A percentile compares a stretch with the other conserved stretches of the same genome.
Evolutionary conservation across 1,140 invertebrate genomes (phyloP).

Genomic region (Paracyclopina nana): DNA sequence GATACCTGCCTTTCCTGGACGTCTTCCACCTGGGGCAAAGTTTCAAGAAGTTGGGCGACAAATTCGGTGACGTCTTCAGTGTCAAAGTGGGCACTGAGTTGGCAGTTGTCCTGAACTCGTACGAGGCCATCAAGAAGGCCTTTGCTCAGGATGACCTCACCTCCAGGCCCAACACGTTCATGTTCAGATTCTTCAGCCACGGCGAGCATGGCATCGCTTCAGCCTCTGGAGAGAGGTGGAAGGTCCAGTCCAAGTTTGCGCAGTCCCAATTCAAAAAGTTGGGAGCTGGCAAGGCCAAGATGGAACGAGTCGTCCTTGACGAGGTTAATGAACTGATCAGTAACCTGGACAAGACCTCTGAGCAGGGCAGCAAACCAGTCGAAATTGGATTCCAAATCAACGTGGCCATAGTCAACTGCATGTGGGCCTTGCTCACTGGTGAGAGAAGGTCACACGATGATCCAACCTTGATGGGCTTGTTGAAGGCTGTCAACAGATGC

Average conservation of each 20-base stretch:
- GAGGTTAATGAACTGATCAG: neutral
- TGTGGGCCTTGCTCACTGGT: slow-evolving; percentile 3
- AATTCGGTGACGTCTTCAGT: slow-evolving; percentile 7
- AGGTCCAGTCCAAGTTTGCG: neutral
- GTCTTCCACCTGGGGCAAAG: neutral
- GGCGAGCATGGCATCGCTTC: slow-evolving; percentile 1
- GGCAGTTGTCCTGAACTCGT: slow-evolving; percentile 12
- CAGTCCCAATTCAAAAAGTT: neutral
- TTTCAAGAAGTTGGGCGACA: neutral
- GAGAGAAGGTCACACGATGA: neutral
- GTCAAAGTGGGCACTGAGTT: slow-evolving; percentile 2
- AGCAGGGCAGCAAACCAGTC: neutral
- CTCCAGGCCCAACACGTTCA: slow-evolving; percentile 8
- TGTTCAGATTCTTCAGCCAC: slow-evolving; percentile 10
- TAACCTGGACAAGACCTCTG: neutral
- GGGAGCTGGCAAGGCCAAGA: neutral
- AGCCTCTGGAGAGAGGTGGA: neutral
- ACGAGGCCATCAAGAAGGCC: slow-evolving; percentile 8
- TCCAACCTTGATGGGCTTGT: neutral
- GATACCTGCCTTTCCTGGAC: slow-evolving; percentile 10
- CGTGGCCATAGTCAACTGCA: neutral
- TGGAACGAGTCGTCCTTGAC: neutral
- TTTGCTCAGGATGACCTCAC: neutral
- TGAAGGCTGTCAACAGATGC: slow-evolving; percentile 4
- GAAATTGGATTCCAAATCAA: slow-evolving; percentile 5